Evolutionary conservation across 2,113 vertebrate genomes (phyloP), one percentile per base, ranked within the genome.

Genomic region (Prunella fulvescens): DNA sequence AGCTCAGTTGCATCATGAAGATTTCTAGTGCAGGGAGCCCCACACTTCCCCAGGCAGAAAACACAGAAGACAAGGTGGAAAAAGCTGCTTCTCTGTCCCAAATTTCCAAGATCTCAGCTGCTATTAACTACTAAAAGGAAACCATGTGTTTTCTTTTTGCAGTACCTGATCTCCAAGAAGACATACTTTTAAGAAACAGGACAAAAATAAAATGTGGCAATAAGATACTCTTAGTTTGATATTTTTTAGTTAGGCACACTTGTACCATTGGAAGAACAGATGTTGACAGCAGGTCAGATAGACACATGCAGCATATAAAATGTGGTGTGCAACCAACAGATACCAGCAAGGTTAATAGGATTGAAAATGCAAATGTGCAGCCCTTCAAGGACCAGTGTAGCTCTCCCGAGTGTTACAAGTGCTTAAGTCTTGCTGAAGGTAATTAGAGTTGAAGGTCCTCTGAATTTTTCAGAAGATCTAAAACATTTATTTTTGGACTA

Each of bases 381-480:
- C 25, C 16, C n/a, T 92, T 70, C 33, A 60, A 93, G 73, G 66
- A 45, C 35, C 45, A 82, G 40, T 11, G 5, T 7, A 35, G 39
- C 11, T 72, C 66, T 87, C 57, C 23, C 0, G 1, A n/a, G 31
- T 42, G 67, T 83, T 86, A n/a, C 29, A 72, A 86, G 58, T 48
- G 35, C 66, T 87, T 51, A 87, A 35, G 64, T 56, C 48, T 35
- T 76, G 37, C 61, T 85, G 65, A 79, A 93, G 48, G 19, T 89
- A 86, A 89, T 91, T 61, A 65, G 44, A 86, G 47, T 66, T 88
- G 91, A 96, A 95, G 62, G 71, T 13, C 23, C 23, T 70, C 57
- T 79, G 74, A 84, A 88, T 91, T 95, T 96, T 95, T 89, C 78
- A 96, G 73, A 74, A 83, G 51, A 81, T 73, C 45, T 90, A 58